These are phyloP conservation scores for Neodiprion virginianus DNA, from an alignment of 1,140 invertebrate genomes.

Conservation along the genomic window DNA sequence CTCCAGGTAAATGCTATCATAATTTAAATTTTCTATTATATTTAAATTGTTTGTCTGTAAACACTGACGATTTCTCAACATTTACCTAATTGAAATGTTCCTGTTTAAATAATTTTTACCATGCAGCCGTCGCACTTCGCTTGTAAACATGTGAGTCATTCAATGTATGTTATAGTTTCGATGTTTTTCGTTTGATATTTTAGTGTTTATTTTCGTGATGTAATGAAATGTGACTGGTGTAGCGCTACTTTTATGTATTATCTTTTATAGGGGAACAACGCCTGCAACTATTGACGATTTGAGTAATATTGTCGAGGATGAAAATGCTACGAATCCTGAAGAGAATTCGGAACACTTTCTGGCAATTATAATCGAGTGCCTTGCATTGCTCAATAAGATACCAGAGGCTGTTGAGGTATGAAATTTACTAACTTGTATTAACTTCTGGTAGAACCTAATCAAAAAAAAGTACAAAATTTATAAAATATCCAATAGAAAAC, in stretches of 20 bases:
- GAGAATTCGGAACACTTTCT: constrained; percentile 76
- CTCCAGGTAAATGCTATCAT: constrained; percentile 6
- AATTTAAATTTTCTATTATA: neutral
- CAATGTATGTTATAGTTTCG: neutral
- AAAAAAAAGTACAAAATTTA: constrained; percentile 21
- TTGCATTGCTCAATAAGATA: constrained; percentile 83
- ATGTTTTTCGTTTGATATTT: neutral
- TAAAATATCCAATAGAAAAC: constrained; percentile 9
- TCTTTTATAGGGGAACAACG: constrained; percentile 30
- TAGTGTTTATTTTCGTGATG: neutral
- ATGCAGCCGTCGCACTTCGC: constrained; percentile 8
- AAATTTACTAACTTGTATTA: constrained; percentile 1
- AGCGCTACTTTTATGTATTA: neutral
- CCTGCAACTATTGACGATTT: constrained; percentile 40
- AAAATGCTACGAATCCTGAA: constrained; percentile 70
- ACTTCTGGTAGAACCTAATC: constrained; percentile 13
- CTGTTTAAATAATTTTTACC: neutral
- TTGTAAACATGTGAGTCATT: constrained; percentile 10
- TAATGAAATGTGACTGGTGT: neutral
- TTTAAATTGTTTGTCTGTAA: constrained; percentile 1
- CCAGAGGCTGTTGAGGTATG: constrained; percentile 83
- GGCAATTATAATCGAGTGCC: constrained; percentile 84
- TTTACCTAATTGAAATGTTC: neutral
- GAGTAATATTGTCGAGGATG: constrained; percentile 67
- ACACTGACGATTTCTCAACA: neutral